Base-by-base conservation (phyloP, 1,140 invertebrate species). In the Coenobita brevimanus region DNA sequence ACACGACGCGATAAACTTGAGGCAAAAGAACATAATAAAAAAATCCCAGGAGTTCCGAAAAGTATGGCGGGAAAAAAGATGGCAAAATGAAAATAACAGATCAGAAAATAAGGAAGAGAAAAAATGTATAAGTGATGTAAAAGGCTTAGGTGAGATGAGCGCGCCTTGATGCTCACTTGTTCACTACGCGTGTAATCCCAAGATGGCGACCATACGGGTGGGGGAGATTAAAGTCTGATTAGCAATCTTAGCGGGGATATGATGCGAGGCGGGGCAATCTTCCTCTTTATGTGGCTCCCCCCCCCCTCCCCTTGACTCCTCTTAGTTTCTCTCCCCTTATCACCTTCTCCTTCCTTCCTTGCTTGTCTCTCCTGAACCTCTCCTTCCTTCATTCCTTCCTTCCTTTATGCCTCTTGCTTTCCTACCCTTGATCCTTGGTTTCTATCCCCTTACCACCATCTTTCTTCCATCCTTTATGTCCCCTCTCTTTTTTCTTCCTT, bases 161-260 rank as follows among this genome's bases (percentile, higher is more conserved):
- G 21, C 46, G 38, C 82, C 71, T 75, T 76, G 69, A 60, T 75
- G 64, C 86, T 88, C 86, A 88, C 78, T 88, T 81, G 76, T 88
- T 88, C 76, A 88, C 43, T 38, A 60, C 50, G 78, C 86, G 78
- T 88, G 86, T 81, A 88, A 81, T 88, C 69, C 79, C 79, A 88
- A 88, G 78, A 88, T 88, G 86, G 85, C 85, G 76, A 81, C 76
- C 85, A 88, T 81, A 88, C 46, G 78, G 86, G 69, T 30, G 67
- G 36, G 36, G 64, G 21, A 82, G 79, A 88, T 88, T 88, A 86
- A 78, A 81, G 43, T 73, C 76, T 80, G 85, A 88, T 88, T 88
- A 88, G 85, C 85, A 81, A 81, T 80, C 75, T 80, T 80, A 81
- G 78, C 76, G 43, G 41, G 82, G 71, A 86, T 86, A 76, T 86